Evolutionary conservation across 2,888 invertebrate genomes (phyloP), one percentile per base, ranked within the genome.

Genomic region (Uloborus plumipes): DNA sequence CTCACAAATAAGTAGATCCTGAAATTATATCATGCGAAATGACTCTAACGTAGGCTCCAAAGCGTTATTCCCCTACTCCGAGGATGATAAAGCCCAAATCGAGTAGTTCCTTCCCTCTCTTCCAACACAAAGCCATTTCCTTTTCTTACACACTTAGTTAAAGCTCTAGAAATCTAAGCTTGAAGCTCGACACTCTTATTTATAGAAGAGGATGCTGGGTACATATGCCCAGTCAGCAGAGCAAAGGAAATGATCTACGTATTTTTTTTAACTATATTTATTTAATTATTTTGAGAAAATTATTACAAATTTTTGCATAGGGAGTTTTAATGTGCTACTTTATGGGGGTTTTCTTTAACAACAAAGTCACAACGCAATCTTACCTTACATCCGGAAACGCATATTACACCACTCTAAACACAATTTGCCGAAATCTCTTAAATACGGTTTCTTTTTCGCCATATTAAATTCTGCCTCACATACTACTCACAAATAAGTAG

Each of bases 151-250:
- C 64, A 51, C 58, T 65, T 72, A 71, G 50, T 11, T 61, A 39
- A 61, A 22, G 79, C 53, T 80, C 74, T 74, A 62, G 80, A 80
- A 80, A 80, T 74, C 73, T 74, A 65, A 80, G 73, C 69, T 69
- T 53, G 58, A 62, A 67, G 73, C 64, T 67, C 73, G 74, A 80
- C 74, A 80, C 72, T 59, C 55, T 69, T 73, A 80, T 69, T 71
- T 65, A 53, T 53, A 65, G 22, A 73, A 58, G 18, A 71, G 47
- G 59, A 49, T 31, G 49, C 31, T 26, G 49, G 39, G 64, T 69
- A 80, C 67, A 74, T 80, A 69, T 80, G 62, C 80, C 67, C 53
- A 79, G 72, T 72, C 67, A 66, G 79, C 67, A 64, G 72, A 62
- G 80, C 51, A 61, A 55, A 72, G 50, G 58, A 80, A 80, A 80